phyloP scores from a whole-genome alignment of 2,113 vertebrate genomes.

The Pseudolaguvia tuberculata region DNA sequence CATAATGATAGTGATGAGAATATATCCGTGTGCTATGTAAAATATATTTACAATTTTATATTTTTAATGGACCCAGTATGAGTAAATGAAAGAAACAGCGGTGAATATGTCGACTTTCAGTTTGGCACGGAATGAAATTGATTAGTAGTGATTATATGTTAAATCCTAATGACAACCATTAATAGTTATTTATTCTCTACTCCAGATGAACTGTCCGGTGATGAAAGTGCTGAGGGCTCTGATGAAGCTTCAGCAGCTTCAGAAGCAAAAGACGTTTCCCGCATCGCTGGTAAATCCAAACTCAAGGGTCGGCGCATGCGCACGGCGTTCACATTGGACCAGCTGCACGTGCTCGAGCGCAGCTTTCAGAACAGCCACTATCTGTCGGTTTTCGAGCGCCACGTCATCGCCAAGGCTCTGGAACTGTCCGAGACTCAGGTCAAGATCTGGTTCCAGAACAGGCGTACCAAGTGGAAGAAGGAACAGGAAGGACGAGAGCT shows the following conservation, averaged over 20 bases:
- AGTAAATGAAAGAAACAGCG: neutral
- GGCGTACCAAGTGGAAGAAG: slow-evolving; percentile 75
- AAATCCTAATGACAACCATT: neutral
- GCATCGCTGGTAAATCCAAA: neutral
- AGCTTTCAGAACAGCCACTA: slow-evolving; percentile 69
- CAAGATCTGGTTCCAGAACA: slow-evolving; percentile 78
- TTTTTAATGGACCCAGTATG: neutral
- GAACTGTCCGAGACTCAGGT: slow-evolving; percentile 70
- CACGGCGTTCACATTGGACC: slow-evolving; percentile 66
- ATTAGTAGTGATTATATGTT: neutral
- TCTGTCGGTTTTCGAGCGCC: slow-evolving; percentile 69
- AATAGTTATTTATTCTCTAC: neutral
- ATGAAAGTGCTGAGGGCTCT: slow-evolving; percentile 1
- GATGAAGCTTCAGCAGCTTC: neutral
- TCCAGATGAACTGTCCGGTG: slow-evolving; percentile 14
- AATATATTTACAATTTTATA: too few relatives aligned
- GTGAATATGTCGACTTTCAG: neutral
- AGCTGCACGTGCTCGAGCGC: slow-evolving; percentile 66
- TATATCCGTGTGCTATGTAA: too few relatives aligned
- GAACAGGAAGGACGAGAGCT: slow-evolving; percentile 52
- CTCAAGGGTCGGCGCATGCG: slow-evolving; percentile 60
- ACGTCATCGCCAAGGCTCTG: slow-evolving; percentile 60
- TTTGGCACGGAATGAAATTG: neutral
- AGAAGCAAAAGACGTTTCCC: neutral
- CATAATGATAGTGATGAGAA: too few relatives aligned